A percentile compares a stretch with the other conserved stretches of the same genome.
Evolutionary conservation across 2,888 invertebrate genomes (phyloP).

Genomic region (Synergus laeviventris): DNA sequence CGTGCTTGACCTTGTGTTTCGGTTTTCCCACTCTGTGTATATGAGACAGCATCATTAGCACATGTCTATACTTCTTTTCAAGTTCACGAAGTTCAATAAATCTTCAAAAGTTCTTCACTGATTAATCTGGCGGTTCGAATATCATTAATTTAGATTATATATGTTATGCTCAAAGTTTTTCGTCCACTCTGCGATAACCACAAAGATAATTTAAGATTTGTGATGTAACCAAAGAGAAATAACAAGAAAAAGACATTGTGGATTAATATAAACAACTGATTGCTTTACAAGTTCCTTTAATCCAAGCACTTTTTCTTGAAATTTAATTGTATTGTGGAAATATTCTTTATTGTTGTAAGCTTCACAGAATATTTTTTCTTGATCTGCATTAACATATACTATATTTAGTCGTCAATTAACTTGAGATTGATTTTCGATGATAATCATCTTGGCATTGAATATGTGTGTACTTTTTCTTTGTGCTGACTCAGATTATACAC

Average conservation of each 20-base stretch:
- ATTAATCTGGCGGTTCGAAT: neutral
- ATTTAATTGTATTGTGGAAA: neutral
- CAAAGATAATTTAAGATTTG: neutral
- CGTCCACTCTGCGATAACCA: conserved; percentile 2
- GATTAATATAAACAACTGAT: neutral
- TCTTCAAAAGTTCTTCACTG: neutral
- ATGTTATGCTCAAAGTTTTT: neutral
- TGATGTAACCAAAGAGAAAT: neutral
- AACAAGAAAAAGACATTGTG: neutral
- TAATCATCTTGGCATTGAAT: conserved; percentile 35
- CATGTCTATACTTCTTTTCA: conserved; percentile 3
- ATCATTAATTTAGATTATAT: neutral
- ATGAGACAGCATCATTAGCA: neutral
- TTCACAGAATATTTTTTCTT: neutral
- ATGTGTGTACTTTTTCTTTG: conserved; percentile 23
- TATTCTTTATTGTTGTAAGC: neutral
- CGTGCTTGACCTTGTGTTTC: conserved; percentile 23
- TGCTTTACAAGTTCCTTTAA: neutral
- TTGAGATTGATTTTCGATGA: conserved; percentile 32
- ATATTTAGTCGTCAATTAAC: conserved; percentile 14
- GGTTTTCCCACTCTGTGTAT: conserved; percentile 18
- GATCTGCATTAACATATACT: conserved; percentile 13
- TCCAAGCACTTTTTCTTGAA: no score
- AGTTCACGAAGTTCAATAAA: conserved; percentile 30
- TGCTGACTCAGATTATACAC: conserved; percentile 24